Conservation (phyloP, 1,140 invertebrate species). For the Anagrus nilaparvatae region DNA sequence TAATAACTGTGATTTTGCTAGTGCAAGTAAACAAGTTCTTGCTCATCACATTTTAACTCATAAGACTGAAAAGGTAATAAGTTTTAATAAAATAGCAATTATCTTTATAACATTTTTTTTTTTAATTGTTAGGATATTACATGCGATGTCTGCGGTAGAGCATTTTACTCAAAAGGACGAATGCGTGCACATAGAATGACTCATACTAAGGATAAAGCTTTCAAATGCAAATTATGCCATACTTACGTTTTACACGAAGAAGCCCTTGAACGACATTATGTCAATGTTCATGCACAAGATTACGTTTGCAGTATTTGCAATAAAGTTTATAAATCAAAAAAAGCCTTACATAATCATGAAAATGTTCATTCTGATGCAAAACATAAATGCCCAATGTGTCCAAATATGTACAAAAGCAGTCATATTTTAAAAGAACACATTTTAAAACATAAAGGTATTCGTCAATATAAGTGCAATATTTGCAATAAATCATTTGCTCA, state of each 20-base stretch:
- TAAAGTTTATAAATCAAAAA: constrained; percentile 23
- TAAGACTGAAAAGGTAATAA: constrained; percentile 23
- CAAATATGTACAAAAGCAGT: constrained; percentile 28
- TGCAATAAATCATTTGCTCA: constrained; percentile 28
- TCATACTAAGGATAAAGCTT: constrained; percentile 24
- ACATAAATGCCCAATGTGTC: constrained; percentile 25
- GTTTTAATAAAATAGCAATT: constrained; percentile 2
- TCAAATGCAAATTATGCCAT: constrained; percentile 27
- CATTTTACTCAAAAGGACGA: constrained; percentile 25
- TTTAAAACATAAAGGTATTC: constrained; percentile 29
- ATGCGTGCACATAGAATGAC: constrained; percentile 25
- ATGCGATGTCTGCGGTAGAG: constrained; percentile 24
- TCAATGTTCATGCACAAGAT: constrained; percentile 23
- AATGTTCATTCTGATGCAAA: constrained; percentile 28
- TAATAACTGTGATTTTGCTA: constrained; percentile 22
- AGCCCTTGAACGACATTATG: constrained; percentile 21
- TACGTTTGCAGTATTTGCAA: constrained; percentile 26
- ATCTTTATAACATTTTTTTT: constrained; percentile 1
- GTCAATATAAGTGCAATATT: constrained; percentile 27
- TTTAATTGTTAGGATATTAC: constrained; percentile 21
- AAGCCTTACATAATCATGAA: constrained; percentile 29
- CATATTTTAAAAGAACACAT: constrained; percentile 31
- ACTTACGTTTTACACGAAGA: constrained; percentile 23
- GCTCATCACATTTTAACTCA: constrained; percentile 25
- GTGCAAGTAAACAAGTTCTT: constrained; percentile 25